Percentiles rank a stretch among this genome's conserved stretches.
Conservation (phyloP, 2,113 vertebrate species). For the Gnathonemus echidnorhynchus region DNA sequence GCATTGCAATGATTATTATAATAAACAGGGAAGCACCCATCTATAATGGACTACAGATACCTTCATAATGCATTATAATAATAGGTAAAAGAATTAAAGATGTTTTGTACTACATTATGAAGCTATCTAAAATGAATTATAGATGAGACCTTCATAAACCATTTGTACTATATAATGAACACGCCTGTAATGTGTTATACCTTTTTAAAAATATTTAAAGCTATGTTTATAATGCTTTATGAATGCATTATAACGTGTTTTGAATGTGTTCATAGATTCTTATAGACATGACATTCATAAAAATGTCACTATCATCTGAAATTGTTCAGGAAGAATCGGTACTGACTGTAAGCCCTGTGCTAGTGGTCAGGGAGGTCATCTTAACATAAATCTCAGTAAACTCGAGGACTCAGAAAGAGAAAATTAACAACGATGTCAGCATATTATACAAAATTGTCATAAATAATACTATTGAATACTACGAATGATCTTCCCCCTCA, state of each 20-base stretch:
- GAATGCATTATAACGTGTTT: neutral
- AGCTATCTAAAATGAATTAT: neutral
- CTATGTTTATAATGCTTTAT: neutral
- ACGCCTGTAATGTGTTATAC: no score
- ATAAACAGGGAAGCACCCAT: neutral
- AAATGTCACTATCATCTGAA: neutral
- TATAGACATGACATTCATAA: neutral
- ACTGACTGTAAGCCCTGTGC: neutral
- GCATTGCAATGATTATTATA: neutral
- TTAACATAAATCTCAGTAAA: neutral
- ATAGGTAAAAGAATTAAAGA: neutral
- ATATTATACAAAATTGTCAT: neutral
- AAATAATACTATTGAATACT: neutral
- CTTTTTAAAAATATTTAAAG: neutral
- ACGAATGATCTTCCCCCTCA: neutral
- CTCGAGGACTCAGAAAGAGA: neutral
- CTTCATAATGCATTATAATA: neutral
- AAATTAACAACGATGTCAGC: neutral
- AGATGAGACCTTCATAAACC: no score
- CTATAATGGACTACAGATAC: neutral
- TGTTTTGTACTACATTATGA: neutral
- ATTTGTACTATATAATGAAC: no score
- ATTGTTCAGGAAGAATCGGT: neutral
- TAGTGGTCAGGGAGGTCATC: neutral
- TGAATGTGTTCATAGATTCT: neutral